A percentile compares a stretch with the other conserved stretches of the same genome.
Evolutionary conservation across 1,140 invertebrate genomes (phyloP).

Genomic region (Diorhabda carinulata): DNA sequence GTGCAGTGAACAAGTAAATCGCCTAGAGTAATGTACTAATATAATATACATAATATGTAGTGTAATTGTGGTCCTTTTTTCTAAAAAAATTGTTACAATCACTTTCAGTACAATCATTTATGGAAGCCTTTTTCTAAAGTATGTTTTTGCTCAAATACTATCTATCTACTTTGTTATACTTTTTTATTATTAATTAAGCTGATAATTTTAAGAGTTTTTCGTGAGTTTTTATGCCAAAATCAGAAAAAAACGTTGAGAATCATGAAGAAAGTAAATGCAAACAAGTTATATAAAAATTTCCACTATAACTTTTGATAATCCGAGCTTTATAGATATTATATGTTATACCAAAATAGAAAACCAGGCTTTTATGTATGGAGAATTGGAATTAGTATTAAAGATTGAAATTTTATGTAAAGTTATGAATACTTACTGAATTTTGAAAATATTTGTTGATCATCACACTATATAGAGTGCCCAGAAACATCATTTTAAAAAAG

Average conservation of each 20-base stretch:
- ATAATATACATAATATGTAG: too few species aligned
- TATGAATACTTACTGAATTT: not conserved
- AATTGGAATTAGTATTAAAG: not conserved
- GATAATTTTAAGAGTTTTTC: not conserved
- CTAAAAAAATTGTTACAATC: constrained; percentile 1
- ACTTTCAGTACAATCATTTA: not conserved
- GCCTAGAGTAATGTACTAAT: too few species aligned
- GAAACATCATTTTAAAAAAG: too few species aligned
- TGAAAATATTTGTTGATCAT: not conserved
- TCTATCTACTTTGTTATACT: not conserved
- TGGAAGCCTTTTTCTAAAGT: not conserved
- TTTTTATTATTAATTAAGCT: not conserved
- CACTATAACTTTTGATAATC: not conserved
- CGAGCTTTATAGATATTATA: not conserved
- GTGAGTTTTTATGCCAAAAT: not conserved
- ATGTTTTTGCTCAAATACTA: not conserved
- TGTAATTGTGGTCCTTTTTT: not conserved
- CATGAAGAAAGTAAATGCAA: not conserved
- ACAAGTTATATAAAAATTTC: not conserved
- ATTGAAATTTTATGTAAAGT: not conserved
- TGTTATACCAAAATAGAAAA: constrained; percentile 1
- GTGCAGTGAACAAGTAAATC: too few species aligned
- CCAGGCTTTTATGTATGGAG: not conserved
- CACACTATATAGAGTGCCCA: too few species aligned
- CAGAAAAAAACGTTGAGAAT: not conserved